Conservation (phyloP, 2,888 invertebrate species). For the Mesoligia furuncula region DNA sequence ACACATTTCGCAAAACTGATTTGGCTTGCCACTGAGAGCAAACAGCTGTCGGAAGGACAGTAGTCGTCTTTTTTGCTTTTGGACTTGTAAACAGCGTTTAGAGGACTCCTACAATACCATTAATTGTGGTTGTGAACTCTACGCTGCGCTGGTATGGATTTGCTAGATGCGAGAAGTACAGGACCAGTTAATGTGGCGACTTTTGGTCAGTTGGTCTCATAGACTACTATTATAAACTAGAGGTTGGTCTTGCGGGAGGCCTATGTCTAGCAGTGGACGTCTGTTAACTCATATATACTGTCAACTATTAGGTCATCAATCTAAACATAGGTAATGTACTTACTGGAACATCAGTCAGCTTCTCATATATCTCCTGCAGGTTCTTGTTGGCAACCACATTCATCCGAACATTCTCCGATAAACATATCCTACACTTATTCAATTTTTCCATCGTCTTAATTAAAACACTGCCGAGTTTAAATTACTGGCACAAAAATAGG, state of each 20-base stretch:
- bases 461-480: background rate
- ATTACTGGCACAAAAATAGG: background rate
- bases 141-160: background rate
- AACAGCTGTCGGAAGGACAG: background rate
- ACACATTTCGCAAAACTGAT: background rate
- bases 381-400: background rate
- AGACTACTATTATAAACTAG: too few species aligned
- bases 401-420: background rate
- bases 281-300: background rate
- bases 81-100: background rate
- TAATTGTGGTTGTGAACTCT: background rate
- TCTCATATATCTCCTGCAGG: slow-evolving; percentile 1
- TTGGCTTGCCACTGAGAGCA: background rate
- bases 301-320: background rate
- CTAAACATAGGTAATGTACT: background rate
- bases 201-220: too few species aligned
- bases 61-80: background rate
- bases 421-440: slow-evolving; percentile 12
- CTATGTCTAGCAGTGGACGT: too few species aligned
- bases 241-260: background rate
- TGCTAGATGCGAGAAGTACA: background rate
- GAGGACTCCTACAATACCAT: background rate
- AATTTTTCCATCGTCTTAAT: background rate
- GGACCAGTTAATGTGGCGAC: too few species aligned
- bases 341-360: slow-evolving; percentile 1